phyloP scores from a whole-genome alignment of 1,140 invertebrate species.

The Sminthurinus signatus region DNA sequence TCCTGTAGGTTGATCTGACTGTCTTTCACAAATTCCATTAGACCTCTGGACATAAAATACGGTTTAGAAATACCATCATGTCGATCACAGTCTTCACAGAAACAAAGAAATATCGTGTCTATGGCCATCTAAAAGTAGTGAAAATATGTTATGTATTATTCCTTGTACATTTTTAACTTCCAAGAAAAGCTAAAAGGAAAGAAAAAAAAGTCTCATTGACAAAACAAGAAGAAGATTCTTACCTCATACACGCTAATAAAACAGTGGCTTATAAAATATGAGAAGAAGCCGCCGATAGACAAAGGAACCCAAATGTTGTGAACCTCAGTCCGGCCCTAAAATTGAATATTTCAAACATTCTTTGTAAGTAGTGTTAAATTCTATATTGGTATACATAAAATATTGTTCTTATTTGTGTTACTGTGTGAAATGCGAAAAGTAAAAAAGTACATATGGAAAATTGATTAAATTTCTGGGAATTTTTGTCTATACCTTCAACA shows the following conservation, averaged over 20 bases:
- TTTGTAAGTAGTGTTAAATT: not conserved
- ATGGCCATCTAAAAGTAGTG: conserved; percentile 65
- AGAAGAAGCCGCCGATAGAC: conserved; percentile 56
- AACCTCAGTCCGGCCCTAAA: conserved; percentile 55
- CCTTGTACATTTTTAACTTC: not conserved
- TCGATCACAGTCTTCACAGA: conserved; percentile 67
- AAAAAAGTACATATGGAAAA: not conserved
- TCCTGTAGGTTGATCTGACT: conserved; percentile 49
- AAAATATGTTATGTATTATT: conserved; percentile 4
- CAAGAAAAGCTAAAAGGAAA: not conserved
- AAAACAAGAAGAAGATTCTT: conserved; percentile 35
- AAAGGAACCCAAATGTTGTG: conserved; percentile 64
- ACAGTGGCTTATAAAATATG: conserved; percentile 66
- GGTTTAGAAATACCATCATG: conserved; percentile 66
- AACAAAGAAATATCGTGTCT: conserved; percentile 74
- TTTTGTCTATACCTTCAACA: conserved; percentile 52
- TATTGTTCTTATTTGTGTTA: not conserved
- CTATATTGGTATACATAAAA: not conserved
- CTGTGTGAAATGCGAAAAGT: not conserved
- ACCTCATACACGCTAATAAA: conserved; percentile 75
- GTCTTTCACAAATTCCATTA: conserved; percentile 66
- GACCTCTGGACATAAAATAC: conserved; percentile 66
- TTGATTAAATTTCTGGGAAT: not conserved
- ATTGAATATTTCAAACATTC: conserved; percentile 35
- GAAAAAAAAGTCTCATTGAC: not conserved